Percentiles rank a stretch among this genome's conserved stretches.
phyloP scores from a whole-genome alignment of 2,797 vertebrate species.

The Odontamblyopus rebecca region DNA sequence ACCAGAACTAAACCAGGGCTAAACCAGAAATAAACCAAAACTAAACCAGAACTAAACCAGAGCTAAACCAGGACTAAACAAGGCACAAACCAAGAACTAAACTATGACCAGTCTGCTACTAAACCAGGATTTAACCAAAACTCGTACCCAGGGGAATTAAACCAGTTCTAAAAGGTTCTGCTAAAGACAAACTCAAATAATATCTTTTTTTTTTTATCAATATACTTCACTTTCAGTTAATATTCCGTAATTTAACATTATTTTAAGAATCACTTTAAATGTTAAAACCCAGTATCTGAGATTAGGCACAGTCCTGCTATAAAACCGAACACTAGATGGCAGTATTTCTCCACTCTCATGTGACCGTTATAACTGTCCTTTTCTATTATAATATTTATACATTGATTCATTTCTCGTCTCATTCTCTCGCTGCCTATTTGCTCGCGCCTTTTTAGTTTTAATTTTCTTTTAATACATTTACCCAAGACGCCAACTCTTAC shows the following conservation, averaged over 20 bases:
- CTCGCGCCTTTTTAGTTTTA: background rate
- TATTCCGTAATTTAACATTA: too few species aligned
- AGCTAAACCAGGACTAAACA: background rate
- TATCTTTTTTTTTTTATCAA: too few species aligned
- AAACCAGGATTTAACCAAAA: too few species aligned
- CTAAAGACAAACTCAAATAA: too few species aligned
- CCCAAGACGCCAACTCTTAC: background rate
- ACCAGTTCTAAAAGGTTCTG: too few species aligned
- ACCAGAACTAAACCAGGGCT: background rate
- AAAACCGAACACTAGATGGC: background rate
- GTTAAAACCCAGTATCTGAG: too few species aligned
- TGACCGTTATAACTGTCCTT: background rate
- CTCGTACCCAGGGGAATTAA: too few species aligned
- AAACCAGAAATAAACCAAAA: background rate
- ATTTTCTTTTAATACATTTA: constrained; percentile 7
- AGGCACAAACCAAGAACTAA: too few species aligned
- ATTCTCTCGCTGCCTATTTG: background rate
- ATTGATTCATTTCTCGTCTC: background rate
- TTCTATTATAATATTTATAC: background rate
- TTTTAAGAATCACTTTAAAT: too few species aligned
- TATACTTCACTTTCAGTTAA: too few species aligned
- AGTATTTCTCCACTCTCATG: background rate
- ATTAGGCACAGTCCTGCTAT: background rate
- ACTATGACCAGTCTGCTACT: too few species aligned
- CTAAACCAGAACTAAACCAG: background rate